Evolutionary conservation across 2,797 vertebrate genomes (phyloP), one percentile per base, ranked within the genome.

Genomic region (Pristis pectinata): DNA sequence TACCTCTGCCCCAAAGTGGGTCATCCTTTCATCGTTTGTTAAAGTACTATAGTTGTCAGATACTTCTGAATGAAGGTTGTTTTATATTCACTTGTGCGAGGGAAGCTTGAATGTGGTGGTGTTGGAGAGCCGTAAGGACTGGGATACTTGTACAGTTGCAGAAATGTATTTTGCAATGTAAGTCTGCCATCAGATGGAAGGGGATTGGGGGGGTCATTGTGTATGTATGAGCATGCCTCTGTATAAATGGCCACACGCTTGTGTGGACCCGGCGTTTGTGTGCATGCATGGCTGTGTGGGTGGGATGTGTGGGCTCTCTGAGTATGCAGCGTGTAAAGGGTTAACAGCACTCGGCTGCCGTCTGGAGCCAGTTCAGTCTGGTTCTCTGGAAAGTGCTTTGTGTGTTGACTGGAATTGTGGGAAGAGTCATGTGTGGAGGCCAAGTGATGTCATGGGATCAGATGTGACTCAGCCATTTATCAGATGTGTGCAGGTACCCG

Each of bases 301-400:
- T 82, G 79, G 76, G 79, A 53, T 72, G 24, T 72, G 70, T 24
- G 24, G 3, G 24, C 70, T 72, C 6, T 72, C 22, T 72, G 22
- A 67, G 3, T 72, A 24, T 37, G 34, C 34, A 15, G 87, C 34
- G 17, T 91, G 87, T 8, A 19, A 91, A 96, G 98, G 97, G 98
- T 98, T 98, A 98, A 98, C 97, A 97, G 97, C 97, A 97, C 97
- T 97, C 96, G 96, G 96, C 96, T 95, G 96, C 97, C 96, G 96
- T 97, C 96, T 95, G 95, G 96, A 96, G 98, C 98, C 97, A 97
- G 98, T 98, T 98, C 96, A 97, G 98, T 98, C 98, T 97, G 97
- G 98, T 98, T 98, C 98, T 98, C 97, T 96, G 97, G 97, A 97
- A 98, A 97, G 97, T 97, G 96, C 97, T 98, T 98, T 98, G 98